Evolutionary conservation across 2,797 vertebrate genomes (phyloP).

Genomic region (Sylvilagus floridanus): DNA sequence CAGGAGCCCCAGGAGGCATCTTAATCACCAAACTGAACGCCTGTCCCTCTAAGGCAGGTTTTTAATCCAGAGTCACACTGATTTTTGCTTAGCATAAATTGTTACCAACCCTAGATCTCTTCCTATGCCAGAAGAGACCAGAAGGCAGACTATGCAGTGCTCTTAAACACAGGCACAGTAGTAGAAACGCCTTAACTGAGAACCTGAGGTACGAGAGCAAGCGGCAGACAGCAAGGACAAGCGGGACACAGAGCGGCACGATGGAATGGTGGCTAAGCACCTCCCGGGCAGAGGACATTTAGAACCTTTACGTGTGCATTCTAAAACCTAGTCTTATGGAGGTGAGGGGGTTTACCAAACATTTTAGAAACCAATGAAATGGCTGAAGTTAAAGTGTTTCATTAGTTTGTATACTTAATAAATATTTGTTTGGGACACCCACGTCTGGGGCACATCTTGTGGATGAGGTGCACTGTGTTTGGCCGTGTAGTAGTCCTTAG

Average conservation of each 20-base stretch:
- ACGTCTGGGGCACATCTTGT: not conserved
- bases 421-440: slow-evolving; percentile 43
- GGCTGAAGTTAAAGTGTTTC: slow-evolving; percentile 27
- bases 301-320: not conserved
- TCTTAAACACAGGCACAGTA: slow-evolving; percentile 8
- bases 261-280: not conserved
- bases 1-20: too few species aligned
- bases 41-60: too few species aligned
- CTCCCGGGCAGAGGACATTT: not conserved
- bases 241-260: not conserved
- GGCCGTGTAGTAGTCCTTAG: not conserved
- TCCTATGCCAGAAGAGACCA: slow-evolving; percentile 38
- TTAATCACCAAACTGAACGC: too few species aligned
- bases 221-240: not conserved
- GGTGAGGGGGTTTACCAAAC: not conserved
- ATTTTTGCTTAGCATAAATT: slow-evolving; percentile 44
- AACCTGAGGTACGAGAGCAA: not conserved
- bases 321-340: not conserved
- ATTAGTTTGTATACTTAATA: not conserved
- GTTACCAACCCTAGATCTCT: slow-evolving; percentile 35
- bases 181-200: not conserved
- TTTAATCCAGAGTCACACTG: not conserved
- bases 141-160: slow-evolving; percentile 37
- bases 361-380: slow-evolving; percentile 40
- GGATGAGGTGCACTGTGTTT: not conserved